These are phyloP conservation scores for Dynastes grantii DNA, from an alignment of 2,888 invertebrate genomes.

Conservation along the genomic window DNA sequence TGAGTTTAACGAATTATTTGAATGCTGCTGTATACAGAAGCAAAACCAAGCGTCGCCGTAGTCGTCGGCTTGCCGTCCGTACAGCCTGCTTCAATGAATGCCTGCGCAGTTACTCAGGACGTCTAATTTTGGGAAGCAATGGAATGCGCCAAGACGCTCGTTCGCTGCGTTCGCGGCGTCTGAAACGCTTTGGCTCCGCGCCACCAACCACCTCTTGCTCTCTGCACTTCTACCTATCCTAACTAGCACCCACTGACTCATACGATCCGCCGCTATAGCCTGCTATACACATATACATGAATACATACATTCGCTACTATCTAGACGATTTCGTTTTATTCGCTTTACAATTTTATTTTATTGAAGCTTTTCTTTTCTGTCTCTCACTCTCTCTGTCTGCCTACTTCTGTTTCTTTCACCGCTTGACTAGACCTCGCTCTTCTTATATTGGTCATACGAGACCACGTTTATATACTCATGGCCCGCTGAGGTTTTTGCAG, in stretches of 20 bases:
- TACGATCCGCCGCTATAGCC: constrained; percentile 46
- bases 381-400: neutral
- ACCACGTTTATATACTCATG: neutral
- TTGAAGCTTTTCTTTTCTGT: neutral
- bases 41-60: neutral
- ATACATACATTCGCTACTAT: constrained; percentile 2
- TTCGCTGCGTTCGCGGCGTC: constrained; percentile 65
- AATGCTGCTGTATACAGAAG: too few species aligned
- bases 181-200: constrained; percentile 65
- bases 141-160: constrained; percentile 69
- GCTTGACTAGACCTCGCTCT: too few species aligned
- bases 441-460: neutral
- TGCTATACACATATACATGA: neutral
- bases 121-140: constrained; percentile 65
- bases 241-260: constrained; percentile 67
- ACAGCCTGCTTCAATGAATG: constrained; percentile 62
- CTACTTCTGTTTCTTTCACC: too few species aligned
- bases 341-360: constrained; percentile 32
- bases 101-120: constrained; percentile 66
- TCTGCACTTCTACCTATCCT: constrained; percentile 63
- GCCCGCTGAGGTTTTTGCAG: constrained; percentile 9
- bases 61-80: neutral
- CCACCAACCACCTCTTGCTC: constrained; percentile 69
- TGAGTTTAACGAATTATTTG: too few species aligned
- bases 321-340: constrained; percentile 39